Base-by-base conservation (phyloP, 2,113 vertebrate species). In the Marcusenius ussheri region DNA sequence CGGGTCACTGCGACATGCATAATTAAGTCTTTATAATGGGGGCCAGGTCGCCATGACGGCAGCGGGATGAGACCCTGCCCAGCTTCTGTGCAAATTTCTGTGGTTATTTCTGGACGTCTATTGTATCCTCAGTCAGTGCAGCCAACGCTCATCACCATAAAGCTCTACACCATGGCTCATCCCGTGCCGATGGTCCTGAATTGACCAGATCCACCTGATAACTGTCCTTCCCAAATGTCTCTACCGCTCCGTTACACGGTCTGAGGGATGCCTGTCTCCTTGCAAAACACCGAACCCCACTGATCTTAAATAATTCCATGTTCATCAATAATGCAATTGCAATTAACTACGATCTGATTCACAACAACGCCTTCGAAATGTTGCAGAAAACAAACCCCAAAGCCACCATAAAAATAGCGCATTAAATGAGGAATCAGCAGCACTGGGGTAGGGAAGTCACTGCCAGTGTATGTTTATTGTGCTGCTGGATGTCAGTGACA, bases 321-420 rank as follows among this genome's bases (percentile, higher is more conserved):
- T 35, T 87, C 85, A 87, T 87, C 85, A 87, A 56, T 87, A 87
- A 87, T 53, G 35, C 56, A 58, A 10, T 10, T 66, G 87, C 56
- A 88, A 88, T 88, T 45, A 58, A 42, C 56, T 88, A 21, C 21
- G 58, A 88, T 88, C 56, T n/a, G 53, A 66, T 88, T 88, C 51
- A 53, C 51, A 88, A 66, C 35, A 45, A 45, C n/a, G 35, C 53
- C 17, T 51, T 62, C 21, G 24, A 88, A 88, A 58, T 49, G 51
- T 31, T 13, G 56, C 15, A 66, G 53, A 88, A 87, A 87, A 87
- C 85, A 87, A 49, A 83, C 21, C 47, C 49, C 50, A 47, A 56
- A 35, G 24, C 85, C 49, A 51, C 50, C 15, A 35, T 53, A 51
- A 51, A 85, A 87, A 87, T 27, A 50, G 0, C n/a, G n/a, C 83